Conservation (phyloP, 2,113 vertebrate genomes). For the Carassius auratus region DNA sequence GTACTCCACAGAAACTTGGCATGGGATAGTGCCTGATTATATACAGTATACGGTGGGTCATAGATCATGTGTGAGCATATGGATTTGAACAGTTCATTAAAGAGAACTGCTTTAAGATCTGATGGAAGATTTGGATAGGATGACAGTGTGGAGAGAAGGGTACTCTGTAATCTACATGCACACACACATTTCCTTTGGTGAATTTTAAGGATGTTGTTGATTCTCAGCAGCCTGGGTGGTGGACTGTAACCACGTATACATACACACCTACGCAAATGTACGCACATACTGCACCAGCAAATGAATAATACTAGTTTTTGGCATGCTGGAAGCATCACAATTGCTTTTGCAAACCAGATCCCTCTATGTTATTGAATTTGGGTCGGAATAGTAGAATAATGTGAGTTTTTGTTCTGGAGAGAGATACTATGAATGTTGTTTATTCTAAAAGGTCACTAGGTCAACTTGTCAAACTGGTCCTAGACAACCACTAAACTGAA, state of each 20-base stretch:
- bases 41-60: neutral
- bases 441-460: constrained; percentile 39
- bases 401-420: constrained; percentile 22
- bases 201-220: constrained; percentile 39
- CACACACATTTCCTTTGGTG: constrained; percentile 19
- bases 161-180: constrained; percentile 4
- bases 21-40: constrained; percentile 36
- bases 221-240: constrained; percentile 41
- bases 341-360: constrained; percentile 32
- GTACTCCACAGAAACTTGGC: constrained; percentile 23
- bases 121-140: constrained; percentile 3
- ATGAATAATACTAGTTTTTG: neutral
- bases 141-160: constrained; percentile 12
- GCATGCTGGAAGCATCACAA: neutral
- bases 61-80: constrained; percentile 40
- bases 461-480: constrained; percentile 34
- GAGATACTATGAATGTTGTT: constrained; percentile 30
- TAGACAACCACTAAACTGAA: constrained; percentile 20
- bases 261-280: constrained; percentile 9
- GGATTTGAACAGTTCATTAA: constrained; percentile 39
- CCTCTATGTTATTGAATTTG: constrained; percentile 14
- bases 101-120: constrained; percentile 13
- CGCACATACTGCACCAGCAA: constrained; percentile 4
- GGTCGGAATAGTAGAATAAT: constrained; percentile 34
- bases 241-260: constrained; percentile 36